Percentiles rank a stretch among this genome's conserved stretches.
These are phyloP conservation scores for Agonopterix subpropinquella DNA, from an alignment of 2,888 invertebrate genomes.

Conservation along the genomic window DNA sequence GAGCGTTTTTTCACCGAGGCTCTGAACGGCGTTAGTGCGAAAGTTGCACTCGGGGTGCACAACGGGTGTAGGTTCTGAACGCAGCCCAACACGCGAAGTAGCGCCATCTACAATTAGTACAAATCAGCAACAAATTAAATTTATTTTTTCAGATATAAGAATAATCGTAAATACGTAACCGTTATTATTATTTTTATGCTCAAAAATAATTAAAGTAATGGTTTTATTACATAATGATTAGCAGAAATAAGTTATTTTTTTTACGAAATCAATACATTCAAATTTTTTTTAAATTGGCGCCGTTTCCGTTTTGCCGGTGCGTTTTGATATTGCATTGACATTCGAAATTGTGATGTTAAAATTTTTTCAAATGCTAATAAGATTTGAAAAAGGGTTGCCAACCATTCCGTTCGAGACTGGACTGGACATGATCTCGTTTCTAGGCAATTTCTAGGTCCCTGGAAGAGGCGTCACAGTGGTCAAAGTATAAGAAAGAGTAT, in stretches of 20 bases:
- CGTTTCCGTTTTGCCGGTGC: constrained; percentile 12
- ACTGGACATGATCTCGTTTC: no score
- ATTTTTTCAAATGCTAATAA: no score
- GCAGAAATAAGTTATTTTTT: neutral
- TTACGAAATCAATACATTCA: constrained; percentile 7
- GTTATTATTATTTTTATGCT: neutral
- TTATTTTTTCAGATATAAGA: neutral
- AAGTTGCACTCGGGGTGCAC: no score
- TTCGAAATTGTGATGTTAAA: no score
- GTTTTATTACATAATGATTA: neutral
- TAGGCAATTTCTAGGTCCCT: no score
- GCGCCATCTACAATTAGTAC: constrained; percentile 64
- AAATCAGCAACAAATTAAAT: constrained; percentile 26
- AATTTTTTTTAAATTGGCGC: constrained; percentile 14
- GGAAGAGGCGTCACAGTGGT: neutral
- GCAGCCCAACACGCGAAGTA: constrained; percentile 77
- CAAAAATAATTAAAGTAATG: neutral
- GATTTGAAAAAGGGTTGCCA: no score
- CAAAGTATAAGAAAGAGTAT: no score
- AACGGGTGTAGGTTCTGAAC: no score
- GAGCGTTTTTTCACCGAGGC: no score
- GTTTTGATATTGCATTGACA: constrained; percentile 9
- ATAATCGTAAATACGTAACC: neutral
- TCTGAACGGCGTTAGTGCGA: no score
- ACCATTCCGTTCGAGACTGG: no score